phyloP scores from a whole-genome alignment of 2,113 vertebrate species.

The Marcusenius ussheri region DNA sequence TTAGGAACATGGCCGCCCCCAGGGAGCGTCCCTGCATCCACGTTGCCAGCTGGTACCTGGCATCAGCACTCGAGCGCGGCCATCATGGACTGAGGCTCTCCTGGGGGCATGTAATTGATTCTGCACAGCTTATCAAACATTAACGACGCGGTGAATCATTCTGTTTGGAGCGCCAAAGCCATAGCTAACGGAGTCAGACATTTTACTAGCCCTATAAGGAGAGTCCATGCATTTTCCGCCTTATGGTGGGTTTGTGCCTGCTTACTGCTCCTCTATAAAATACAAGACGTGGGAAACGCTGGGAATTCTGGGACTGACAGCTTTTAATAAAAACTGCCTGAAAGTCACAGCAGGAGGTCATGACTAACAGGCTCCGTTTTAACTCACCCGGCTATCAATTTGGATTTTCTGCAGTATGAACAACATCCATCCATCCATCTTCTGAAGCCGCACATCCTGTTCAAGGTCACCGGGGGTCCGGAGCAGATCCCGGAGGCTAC shows the following conservation, averaged over 20 bases:
- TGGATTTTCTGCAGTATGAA: background rate
- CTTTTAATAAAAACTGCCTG: background rate
- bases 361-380: background rate
- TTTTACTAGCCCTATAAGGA: background rate
- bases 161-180: constrained; percentile 16
- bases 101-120: constrained; percentile 29
- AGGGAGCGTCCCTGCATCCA: background rate
- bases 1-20: background rate
- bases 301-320: background rate
- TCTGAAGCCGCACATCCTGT: no score
- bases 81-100: background rate
- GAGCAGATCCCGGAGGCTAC: no score
- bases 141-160: constrained; percentile 26
- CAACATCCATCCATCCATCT: background rate
- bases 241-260: background rate
- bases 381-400: background rate
- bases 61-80: background rate
- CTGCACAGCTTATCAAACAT: constrained; percentile 23
- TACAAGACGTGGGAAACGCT: background rate
- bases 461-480: no score
- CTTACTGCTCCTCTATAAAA: background rate
- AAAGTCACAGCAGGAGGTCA: background rate
- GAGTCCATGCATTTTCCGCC: background rate
- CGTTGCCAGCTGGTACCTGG: background rate
- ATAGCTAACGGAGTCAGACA: background rate